Conservation (phyloP, 2,888 invertebrate species). For the Sclerodermus sp. region DNA sequence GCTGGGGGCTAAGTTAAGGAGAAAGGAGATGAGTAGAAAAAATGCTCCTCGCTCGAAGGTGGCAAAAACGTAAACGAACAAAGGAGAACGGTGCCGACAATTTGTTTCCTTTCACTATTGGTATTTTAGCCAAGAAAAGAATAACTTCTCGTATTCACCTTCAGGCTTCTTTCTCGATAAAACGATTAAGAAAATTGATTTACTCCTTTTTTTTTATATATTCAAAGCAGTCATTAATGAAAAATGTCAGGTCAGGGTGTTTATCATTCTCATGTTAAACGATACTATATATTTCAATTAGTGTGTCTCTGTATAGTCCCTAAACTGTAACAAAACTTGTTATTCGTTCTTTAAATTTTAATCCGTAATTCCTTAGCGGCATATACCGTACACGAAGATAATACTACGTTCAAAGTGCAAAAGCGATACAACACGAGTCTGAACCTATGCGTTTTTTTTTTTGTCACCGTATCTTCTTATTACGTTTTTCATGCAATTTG, state of each 20-base stretch:
- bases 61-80: constrained; percentile 22
- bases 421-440: too few relatives aligned
- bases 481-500: too few relatives aligned
- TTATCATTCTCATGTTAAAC: too few relatives aligned
- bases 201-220: constrained; percentile 10
- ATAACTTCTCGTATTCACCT: not conserved
- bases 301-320: constrained; percentile 25
- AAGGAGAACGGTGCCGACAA: constrained; percentile 24
- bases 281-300: constrained; percentile 25
- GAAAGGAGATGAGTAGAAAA: constrained; percentile 8
- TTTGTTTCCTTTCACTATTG: constrained; percentile 21
- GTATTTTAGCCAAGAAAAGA: not conserved
- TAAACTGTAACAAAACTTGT: constrained; percentile 20
- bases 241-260: constrained; percentile 15
- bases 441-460: too few relatives aligned
- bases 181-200: constrained; percentile 12
- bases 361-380: too few relatives aligned
- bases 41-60: constrained; percentile 20
- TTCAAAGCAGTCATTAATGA: constrained; percentile 25
- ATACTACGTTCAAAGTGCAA: not conserved
- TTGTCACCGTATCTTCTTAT: too few relatives aligned
- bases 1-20: too few relatives aligned
- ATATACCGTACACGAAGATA: constrained; percentile 26
- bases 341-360: constrained; percentile 3
- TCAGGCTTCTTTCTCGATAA: not conserved